Conservation (phyloP, 2,888 invertebrate species). For the Drosophila percnosoma region DNA sequence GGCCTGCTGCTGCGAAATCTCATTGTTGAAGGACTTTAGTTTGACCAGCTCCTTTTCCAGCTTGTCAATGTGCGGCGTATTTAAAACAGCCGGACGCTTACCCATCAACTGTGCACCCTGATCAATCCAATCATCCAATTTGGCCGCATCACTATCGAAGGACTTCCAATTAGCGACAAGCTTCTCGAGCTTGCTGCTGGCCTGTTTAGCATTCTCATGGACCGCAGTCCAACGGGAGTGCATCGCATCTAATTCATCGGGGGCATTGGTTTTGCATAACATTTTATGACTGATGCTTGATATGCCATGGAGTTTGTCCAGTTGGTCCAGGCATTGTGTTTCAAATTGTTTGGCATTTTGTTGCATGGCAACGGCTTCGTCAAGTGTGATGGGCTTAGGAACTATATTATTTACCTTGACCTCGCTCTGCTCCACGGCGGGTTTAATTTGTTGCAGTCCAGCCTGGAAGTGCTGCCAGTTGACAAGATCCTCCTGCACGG, state of each 20-base stretch:
- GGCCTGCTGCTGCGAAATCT: constrained; percentile 93
- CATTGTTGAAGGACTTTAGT: constrained; percentile 92
- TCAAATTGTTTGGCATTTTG: constrained; percentile 90
- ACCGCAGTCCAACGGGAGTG: constrained; percentile 94
- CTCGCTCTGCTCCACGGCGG: constrained; percentile 95
- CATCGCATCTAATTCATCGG: constrained; percentile 93
- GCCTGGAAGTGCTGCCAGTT: constrained; percentile 95
- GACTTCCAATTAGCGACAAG: constrained; percentile 92
- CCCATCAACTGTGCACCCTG: constrained; percentile 88
- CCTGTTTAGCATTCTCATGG: constrained; percentile 91
- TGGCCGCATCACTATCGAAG: constrained; percentile 91
- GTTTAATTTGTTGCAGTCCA: constrained; percentile 91
- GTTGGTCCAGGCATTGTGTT: constrained; percentile 91
- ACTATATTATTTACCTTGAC: constrained; percentile 87
- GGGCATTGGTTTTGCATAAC: constrained; percentile 90
- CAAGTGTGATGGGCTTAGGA: constrained; percentile 90
- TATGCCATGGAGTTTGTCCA: constrained; percentile 90
- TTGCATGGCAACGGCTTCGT: constrained; percentile 93
- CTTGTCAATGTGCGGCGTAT: constrained; percentile 90
- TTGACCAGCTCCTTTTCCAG: constrained; percentile 91
- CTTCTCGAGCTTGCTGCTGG: constrained; percentile 91
- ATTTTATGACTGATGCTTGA: constrained; percentile 91
- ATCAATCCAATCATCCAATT: constrained; percentile 91
- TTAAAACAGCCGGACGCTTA: constrained; percentile 87
- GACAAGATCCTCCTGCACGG: constrained; percentile 91